Evolutionary conservation across 2,797 vertebrate genomes (phyloP).

Genomic region (Diplodus puntazzo): DNA sequence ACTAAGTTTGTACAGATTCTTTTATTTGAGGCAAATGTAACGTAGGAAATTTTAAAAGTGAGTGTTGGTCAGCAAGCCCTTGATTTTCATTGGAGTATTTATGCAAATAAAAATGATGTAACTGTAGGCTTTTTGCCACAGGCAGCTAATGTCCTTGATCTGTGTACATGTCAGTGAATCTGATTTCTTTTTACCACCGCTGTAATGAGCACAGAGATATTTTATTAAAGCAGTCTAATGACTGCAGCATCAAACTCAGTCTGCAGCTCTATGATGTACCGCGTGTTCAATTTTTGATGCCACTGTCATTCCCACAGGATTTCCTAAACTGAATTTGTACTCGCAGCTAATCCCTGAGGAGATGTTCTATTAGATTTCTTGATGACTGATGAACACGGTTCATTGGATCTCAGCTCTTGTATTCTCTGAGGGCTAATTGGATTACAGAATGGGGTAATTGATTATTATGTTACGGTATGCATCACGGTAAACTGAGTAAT

Average conservation of each 20-base stretch:
- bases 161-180: constrained; percentile 18
- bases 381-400: constrained; percentile 85
- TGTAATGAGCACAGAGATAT: constrained; percentile 49
- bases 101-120: neutral
- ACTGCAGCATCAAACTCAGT: constrained; percentile 61
- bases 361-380: constrained; percentile 86
- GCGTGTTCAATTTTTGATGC: constrained; percentile 76
- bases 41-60: neutral
- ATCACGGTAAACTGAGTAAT: constrained; percentile 73
- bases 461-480: constrained; percentile 84
- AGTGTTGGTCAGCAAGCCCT: neutral
- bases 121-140: neutral
- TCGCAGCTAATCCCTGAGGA: constrained; percentile 73
- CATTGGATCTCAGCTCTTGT: constrained; percentile 79
- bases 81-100: constrained; percentile 6
- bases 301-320: constrained; percentile 75
- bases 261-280: constrained; percentile 67
- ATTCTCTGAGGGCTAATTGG: constrained; percentile 78
- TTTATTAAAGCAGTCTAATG: constrained; percentile 69
- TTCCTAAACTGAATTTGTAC: constrained; percentile 81
- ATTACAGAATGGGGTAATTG: constrained; percentile 82
- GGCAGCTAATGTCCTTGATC: neutral
- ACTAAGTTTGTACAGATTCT: no score
- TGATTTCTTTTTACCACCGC: constrained; percentile 23
- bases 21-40: no score